Evolutionary conservation across 1,140 invertebrate genomes (phyloP), one percentile per base, ranked within the genome.

Genomic region (Apocrypta bakeri): DNA sequence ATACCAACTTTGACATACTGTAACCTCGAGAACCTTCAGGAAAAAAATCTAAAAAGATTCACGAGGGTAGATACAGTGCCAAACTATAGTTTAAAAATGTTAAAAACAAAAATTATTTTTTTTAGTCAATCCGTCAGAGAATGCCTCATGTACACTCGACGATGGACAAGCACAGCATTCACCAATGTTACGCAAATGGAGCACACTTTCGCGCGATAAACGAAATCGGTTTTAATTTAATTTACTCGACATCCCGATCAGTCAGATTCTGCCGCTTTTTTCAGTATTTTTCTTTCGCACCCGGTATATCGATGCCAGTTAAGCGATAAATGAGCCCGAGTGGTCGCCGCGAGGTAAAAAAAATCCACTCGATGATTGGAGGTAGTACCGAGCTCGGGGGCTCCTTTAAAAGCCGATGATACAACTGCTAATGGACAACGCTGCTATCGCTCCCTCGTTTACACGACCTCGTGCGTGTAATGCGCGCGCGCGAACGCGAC

Each of bases 391-490:
- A n/a, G n/a, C 48, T 21, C 48, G 6, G 48, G 17, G 48, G n/a
- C 48, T 56, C 48, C 21, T 56, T 56, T 56, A n/a, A 56, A 56
- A 56, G 48, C 48, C 21, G 21, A 56, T 56, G 48, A 56, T 56
- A 48, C 42, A 48, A 48, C 42, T 1, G 48, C 48, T 56, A 48
- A 48, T 48, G 42, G 6, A 48, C 42, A 48, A 56, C 48, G 48
- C 14, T 7, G 48, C 48, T 56, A 56, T 56, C 48, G 48, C 48
- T 56, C 14, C 48, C 48, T 56, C 48, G 48, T 56, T 56, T 56
- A 56, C 48, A 56, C 48, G 48, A 56, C 48, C 48, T n/a, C 48
- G 48, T 56, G 48, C 48, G 48, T 56, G 48, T 56, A 56, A 56
- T 56, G 48, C 48, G 48, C 21, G 48, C 48, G 14, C 17, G 14